phyloP scores from a whole-genome alignment of 2,888 invertebrate genomes.

The Heliconius ethilla region DNA sequence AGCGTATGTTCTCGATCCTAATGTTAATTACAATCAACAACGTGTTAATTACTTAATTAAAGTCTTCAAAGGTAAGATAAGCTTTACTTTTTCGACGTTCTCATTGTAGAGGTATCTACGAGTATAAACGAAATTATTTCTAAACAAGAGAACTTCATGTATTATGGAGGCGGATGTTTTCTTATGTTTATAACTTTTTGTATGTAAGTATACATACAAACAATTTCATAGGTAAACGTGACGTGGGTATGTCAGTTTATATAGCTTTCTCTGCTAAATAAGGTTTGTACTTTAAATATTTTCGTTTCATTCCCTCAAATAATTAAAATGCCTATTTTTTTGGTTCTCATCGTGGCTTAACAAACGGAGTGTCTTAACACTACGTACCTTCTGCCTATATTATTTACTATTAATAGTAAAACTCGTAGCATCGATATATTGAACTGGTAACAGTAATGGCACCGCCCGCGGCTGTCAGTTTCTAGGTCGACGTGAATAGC shows the following conservation, averaged over 20 bases:
- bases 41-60: constrained; percentile 17
- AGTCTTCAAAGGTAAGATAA: neutral
- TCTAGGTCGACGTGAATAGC: constrained; percentile 28
- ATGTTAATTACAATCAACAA: neutral
- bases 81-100: neutral
- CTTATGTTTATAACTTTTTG: neutral
- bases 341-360: too few species aligned
- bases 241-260: too few species aligned
- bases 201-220: neutral
- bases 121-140: neutral
- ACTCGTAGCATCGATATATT: neutral
- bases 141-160: neutral
- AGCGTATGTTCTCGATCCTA: too few species aligned
- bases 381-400: neutral
- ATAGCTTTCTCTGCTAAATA: too few species aligned
- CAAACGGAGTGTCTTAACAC: too few species aligned
- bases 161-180: neutral
- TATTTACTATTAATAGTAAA: neutral
- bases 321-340: too few species aligned
- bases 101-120: neutral
- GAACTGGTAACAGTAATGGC: neutral
- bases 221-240: too few species aligned
- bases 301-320: too few species aligned
- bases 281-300: too few species aligned
- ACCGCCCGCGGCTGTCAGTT: neutral